These are phyloP conservation scores for Diachasmimorpha longicaudata DNA, from an alignment of 1,140 invertebrate species.

Conservation along the genomic window DNA sequence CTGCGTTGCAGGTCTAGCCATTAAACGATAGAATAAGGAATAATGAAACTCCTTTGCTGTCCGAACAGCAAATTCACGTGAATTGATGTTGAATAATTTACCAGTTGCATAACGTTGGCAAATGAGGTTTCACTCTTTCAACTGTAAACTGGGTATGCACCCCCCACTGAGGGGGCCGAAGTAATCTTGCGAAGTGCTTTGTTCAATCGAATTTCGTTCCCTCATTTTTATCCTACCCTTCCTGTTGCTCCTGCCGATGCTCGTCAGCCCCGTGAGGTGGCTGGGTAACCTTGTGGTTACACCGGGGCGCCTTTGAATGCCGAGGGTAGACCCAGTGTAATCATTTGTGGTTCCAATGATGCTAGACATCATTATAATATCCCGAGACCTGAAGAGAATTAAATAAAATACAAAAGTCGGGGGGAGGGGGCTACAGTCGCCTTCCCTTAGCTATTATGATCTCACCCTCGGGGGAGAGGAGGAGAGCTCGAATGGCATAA, in stretches of 20 bases:
- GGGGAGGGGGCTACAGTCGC: background rate
- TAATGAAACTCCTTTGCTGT: background rate
- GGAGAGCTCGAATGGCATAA: too few relatives aligned
- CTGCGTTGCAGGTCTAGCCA: too few relatives aligned
- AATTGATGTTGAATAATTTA: background rate
- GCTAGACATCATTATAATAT: background rate
- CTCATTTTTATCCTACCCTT: background rate
- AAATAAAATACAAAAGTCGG: background rate
- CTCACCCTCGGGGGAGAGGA: too few relatives aligned
- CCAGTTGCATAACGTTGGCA: background rate
- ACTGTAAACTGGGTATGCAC: background rate
- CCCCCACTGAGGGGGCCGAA: background rate
- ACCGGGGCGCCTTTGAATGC: background rate
- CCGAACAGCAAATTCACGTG: background rate
- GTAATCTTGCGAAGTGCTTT: constrained; percentile 22
- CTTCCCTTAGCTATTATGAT: too few relatives aligned
- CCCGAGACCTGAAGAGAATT: background rate
- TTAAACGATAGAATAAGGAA: too few relatives aligned
- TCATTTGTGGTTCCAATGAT: background rate
- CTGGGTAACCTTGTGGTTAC: background rate
- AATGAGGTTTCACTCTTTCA: constrained; percentile 8
- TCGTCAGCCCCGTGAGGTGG: background rate
- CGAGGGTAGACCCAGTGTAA: background rate
- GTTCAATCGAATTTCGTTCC: constrained; percentile 18
- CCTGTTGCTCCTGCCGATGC: background rate